A percentile compares a stretch with the other conserved stretches of the same genome.
phyloP scores from a whole-genome alignment of 2,797 vertebrate genomes.

The Okamejei kenojei region DNA sequence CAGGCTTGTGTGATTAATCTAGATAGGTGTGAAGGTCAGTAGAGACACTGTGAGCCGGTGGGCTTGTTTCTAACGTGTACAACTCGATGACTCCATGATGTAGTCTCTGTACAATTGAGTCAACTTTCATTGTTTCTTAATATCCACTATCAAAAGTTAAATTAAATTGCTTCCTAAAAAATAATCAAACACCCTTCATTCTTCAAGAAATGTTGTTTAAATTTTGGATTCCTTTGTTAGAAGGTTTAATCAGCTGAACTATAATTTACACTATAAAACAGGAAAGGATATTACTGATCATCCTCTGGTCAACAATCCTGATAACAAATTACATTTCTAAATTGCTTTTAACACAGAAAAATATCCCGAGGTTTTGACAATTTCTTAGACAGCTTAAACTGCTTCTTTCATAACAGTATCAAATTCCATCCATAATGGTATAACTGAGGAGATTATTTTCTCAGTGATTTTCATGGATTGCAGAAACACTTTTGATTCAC shows the following conservation, averaged over 20 bases:
- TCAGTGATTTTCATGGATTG: background rate
- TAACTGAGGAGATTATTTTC: background rate
- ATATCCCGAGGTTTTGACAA: background rate
- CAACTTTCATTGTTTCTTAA: background rate
- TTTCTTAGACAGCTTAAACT: background rate
- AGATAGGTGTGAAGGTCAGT: no score
- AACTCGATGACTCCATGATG: background rate
- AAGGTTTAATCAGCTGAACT: background rate
- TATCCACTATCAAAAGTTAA: background rate
- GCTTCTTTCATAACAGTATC: background rate
- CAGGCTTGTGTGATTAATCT: no score
- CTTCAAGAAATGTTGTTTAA: background rate
- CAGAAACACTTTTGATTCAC: background rate
- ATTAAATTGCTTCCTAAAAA: background rate
- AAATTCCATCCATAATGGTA: background rate
- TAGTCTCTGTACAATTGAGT: background rate
- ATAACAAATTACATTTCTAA: background rate
- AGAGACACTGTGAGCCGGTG: no score
- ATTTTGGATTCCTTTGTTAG: background rate
- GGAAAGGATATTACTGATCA: background rate
- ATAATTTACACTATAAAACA: background rate
- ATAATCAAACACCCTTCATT: background rate
- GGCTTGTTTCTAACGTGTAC: no score
- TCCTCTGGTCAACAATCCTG: background rate
- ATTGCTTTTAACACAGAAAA: background rate